Conservation (phyloP, 2,888 invertebrate species). For the Drosophila formosana region DNA sequence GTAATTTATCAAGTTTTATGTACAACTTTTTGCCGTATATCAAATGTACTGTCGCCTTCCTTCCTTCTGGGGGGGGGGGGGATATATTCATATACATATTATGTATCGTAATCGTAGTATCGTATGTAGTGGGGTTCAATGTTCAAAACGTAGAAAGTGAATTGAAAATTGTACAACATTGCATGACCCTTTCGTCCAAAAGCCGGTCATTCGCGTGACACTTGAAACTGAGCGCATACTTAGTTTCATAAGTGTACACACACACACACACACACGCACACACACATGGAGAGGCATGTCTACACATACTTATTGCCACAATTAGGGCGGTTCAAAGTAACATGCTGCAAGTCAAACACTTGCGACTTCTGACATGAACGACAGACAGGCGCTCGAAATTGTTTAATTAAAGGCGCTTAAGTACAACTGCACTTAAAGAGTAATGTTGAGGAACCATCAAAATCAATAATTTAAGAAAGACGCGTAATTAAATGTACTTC, state of each 20-base stretch:
- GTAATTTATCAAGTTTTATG: slow-evolving; percentile 68
- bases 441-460: neutral
- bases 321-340: slow-evolving; percentile 79
- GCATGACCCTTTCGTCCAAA: slow-evolving; percentile 64
- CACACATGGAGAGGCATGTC: slow-evolving; percentile 8
- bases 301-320: slow-evolving; percentile 42
- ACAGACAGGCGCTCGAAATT: slow-evolving; percentile 53
- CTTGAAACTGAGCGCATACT: slow-evolving; percentile 60
- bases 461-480: neutral
- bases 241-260: slow-evolving; percentile 46
- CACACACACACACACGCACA: neutral
- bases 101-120: slow-evolving; percentile 1
- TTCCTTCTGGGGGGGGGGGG: slow-evolving; percentile 21
- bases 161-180: slow-evolving; percentile 47
- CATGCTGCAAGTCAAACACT: slow-evolving; percentile 71
- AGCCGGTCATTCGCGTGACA: slow-evolving; percentile 65
- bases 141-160: slow-evolving; percentile 65
- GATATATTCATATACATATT: neutral
- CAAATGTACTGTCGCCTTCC: slow-evolving; percentile 19
- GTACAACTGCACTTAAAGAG: slow-evolving; percentile 28
- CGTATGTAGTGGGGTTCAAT: slow-evolving; percentile 47
- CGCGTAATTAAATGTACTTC: neutral
- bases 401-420: slow-evolving; percentile 70
- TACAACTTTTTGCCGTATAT: slow-evolving; percentile 21
- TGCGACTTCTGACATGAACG: slow-evolving; percentile 64